These are phyloP conservation scores for Ovibos moschatus DNA, from an alignment of 2,113 vertebrate species.

Conservation along the genomic window DNA sequence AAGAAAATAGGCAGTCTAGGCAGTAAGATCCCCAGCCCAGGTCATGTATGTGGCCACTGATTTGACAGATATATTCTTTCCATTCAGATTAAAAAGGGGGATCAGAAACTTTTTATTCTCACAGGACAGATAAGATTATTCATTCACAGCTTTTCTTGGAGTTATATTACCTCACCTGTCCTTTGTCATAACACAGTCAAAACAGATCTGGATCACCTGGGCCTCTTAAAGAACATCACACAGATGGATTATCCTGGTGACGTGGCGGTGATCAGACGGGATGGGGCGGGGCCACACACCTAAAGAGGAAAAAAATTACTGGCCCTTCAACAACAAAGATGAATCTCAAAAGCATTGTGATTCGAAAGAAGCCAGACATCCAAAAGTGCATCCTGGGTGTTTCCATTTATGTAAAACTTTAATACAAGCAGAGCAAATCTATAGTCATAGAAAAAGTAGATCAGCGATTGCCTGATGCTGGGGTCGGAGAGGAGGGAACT, in stretches of 20 bases:
- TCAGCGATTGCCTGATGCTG: background rate
- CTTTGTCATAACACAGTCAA: background rate
- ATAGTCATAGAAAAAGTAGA: background rate
- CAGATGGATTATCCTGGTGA: background rate
- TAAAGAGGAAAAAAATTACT: background rate
- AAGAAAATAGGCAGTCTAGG: background rate
- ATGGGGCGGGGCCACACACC: background rate
- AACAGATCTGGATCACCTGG: background rate
- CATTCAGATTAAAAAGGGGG: background rate
- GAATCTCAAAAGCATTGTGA: background rate
- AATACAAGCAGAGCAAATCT: background rate
- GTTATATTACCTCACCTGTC: background rate
- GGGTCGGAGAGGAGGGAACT: background rate
- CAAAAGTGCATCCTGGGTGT: background rate
- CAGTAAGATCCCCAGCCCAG: too few species aligned
- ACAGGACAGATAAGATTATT: background rate
- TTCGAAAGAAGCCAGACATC: background rate
- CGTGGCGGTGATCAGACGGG: background rate
- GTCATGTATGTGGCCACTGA: background rate
- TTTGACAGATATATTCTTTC: background rate
- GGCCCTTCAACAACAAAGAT: background rate
- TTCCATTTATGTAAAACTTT: background rate
- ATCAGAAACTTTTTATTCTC: background rate
- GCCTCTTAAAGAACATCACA: background rate
- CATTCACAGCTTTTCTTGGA: background rate